These are phyloP conservation scores for Holothuria leucospilota DNA, from an alignment of 53 echinoderm and acorn worm species.

Conservation along the genomic window DNA sequence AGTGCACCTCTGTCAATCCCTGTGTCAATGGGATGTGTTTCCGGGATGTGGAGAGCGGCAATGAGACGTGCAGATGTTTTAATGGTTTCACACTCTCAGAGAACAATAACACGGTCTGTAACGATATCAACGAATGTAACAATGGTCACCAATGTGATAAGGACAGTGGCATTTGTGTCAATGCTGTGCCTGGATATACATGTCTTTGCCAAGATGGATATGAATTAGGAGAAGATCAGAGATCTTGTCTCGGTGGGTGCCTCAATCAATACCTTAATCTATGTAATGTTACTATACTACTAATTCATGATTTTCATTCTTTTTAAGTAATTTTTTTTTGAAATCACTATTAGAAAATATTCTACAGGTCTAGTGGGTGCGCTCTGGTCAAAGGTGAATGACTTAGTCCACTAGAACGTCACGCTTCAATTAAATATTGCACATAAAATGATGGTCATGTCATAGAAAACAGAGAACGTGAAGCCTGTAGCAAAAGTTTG, in stretches of 20 bases:
- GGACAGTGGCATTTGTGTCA: not conserved
- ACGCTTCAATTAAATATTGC: no score
- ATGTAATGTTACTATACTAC: no score
- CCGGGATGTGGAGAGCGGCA: not conserved
- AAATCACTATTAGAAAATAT: no score
- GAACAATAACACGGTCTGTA: constrained; percentile 32
- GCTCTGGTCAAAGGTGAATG: no score
- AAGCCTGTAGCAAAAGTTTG: no score
- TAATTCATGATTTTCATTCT: no score
- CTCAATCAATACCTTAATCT: no score
- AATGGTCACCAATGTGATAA: constrained; percentile 14
- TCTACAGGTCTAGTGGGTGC: no score
- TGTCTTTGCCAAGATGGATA: constrained; percentile 29
- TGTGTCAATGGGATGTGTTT: constrained; percentile 48
- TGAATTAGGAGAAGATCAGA: constrained; percentile 12
- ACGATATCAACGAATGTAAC: constrained; percentile 33
- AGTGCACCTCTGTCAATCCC: not conserved
- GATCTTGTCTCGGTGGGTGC: constrained; percentile 11
- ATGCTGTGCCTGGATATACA: constrained; percentile 5
- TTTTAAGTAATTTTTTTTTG: no score
- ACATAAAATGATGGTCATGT: no score
- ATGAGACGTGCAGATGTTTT: constrained; percentile 35
- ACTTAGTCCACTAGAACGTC: no score
- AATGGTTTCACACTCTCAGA: constrained; percentile 45
- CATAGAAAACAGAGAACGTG: no score